Evolutionary conservation across 2,113 vertebrate species (phyloP), one percentile per base, ranked within the genome.

Genomic region (Pitta sordida): DNA sequence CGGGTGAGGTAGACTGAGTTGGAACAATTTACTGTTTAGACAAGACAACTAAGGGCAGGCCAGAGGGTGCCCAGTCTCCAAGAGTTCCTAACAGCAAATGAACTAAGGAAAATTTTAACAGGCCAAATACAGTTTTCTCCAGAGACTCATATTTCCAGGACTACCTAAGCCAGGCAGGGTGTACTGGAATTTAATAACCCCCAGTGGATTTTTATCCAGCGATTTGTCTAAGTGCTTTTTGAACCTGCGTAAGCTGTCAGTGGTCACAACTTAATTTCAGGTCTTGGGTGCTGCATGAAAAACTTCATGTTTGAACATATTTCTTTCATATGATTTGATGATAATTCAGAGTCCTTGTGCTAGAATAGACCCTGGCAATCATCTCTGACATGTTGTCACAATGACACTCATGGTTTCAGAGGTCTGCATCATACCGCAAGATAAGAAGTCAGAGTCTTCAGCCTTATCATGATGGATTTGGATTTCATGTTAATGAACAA

Each of bases 1-100:
- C 51, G 67, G 41, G 24, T 37, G 58, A 62, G 53, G 2, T 0
- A 74, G 15, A 36, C 18, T 9, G 20, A 59, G 39, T 0, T 75
- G 51, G 56, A 81, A 15, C 32, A 32, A 46, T 44, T 67, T 41
- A 41, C 16, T 22, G 16, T 23, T 12, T 77, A 65, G 10, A 39
- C 9, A 83, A 68, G 41, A 49, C 10, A 71, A 86, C 82, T 39
- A 36, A 74, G 11, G 9, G 46, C 29, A 71, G 51, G 15, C 9
- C 46, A 27, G 13, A 30, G 2, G 2, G 4, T 1, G 2, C 13
- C 24, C 24, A 16, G 8, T 29, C 32, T 73, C 19, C 58, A 10
- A 76, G 15, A 19, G 2, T 39, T 83, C 36, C 21, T 48, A 70
- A 67, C 0, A 1, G 36, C 6, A 21, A 82, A 63, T 43, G 19